Evolutionary conservation across 2,888 invertebrate species (phyloP), one percentile per base, ranked within the genome.

Genomic region (Mythimna albipuncta): DNA sequence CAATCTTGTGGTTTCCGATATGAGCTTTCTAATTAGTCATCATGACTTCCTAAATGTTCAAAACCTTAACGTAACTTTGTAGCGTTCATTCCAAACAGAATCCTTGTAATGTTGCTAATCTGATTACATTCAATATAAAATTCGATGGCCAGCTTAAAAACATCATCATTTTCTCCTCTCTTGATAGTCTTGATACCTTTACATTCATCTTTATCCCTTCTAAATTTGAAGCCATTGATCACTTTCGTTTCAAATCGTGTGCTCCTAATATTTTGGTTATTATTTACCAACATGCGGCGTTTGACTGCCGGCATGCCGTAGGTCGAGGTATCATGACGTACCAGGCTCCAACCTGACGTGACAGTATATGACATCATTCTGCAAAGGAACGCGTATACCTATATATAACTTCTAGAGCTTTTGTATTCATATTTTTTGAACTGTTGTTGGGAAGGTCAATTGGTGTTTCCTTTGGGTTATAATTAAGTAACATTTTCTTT

Each of bases 211-310:
- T 7, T 16, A 57, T 57, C 4, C 19, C 16, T 6, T 52, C 13
- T 6, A 21, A 47, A 21, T 11, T 7, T 0, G 16, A 64, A 32
- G 2, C 16, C 0, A 16, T 52, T 58, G 50, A n/a, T 67, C 64
- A 35, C 13, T 58, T 13, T 57, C 11, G 4, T 16, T 55, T 2
- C 44, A 52, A 65, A n/a, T 67, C 19, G 32, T 64, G 9, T 50
- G 4, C 35, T 47, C 21, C 16, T 16, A 32, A 52, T 54, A 6
- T 19, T 65, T 65, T 65, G 21, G 57, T 44, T 50, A 58, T 72
- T 78, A 82, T 83, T 84, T 77, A 83, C 61, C 64, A 85, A 75
- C 69, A 75, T 58, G 55, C 64, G 71, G 55, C 44, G 26, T 69
- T 77, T 65, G 61, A 41, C 44, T 67, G 54, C 58, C 32, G 65